Conservation (phyloP, 2,797 vertebrate genomes). For the Nannoperca australis region DNA sequence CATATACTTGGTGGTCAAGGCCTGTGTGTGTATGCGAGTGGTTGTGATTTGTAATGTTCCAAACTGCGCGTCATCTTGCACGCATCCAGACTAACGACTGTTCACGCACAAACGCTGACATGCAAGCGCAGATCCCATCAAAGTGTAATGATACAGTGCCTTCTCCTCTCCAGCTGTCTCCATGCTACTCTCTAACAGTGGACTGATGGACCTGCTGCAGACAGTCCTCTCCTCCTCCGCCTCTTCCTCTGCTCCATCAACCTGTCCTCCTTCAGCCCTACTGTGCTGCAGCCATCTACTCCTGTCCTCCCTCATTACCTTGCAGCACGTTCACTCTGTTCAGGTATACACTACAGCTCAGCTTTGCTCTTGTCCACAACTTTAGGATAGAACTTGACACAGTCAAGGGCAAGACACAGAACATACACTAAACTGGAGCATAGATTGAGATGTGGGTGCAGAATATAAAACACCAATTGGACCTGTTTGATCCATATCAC, state of each 20-base stretch:
- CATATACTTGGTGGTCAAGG: background rate
- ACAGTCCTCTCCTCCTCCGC: conserved; percentile 80
- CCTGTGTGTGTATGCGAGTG: background rate
- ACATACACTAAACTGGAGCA: conserved; percentile 1
- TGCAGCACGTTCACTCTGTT: conserved; percentile 86
- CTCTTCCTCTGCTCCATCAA: conserved; percentile 63
- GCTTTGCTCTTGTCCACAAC: conserved; percentile 59
- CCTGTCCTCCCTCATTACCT: conserved; percentile 88
- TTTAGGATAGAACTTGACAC: conserved; percentile 38
- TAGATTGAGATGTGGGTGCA: conserved; percentile 16
- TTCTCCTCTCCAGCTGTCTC: conserved; percentile 86
- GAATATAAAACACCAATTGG: conserved; percentile 45
- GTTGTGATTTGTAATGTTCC: conserved; percentile 8
- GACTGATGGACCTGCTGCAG: conserved; percentile 91
- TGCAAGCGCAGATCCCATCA: conserved; percentile 25
- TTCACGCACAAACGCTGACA: conserved; percentile 12
- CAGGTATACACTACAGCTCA: conserved; percentile 86
- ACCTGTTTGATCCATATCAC: conserved; percentile 34
- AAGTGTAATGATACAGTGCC: conserved; percentile 48
- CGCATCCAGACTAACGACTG: conserved; percentile 43
- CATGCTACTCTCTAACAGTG: conserved; percentile 89
- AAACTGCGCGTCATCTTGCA: conserved; percentile 22
- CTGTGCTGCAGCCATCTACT: conserved; percentile 91
- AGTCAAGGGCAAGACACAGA: conserved; percentile 50
- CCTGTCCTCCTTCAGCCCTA: conserved; percentile 73